Evolutionary conservation across 2,888 invertebrate genomes (phyloP).

Genomic region (Tillus elongatus): DNA sequence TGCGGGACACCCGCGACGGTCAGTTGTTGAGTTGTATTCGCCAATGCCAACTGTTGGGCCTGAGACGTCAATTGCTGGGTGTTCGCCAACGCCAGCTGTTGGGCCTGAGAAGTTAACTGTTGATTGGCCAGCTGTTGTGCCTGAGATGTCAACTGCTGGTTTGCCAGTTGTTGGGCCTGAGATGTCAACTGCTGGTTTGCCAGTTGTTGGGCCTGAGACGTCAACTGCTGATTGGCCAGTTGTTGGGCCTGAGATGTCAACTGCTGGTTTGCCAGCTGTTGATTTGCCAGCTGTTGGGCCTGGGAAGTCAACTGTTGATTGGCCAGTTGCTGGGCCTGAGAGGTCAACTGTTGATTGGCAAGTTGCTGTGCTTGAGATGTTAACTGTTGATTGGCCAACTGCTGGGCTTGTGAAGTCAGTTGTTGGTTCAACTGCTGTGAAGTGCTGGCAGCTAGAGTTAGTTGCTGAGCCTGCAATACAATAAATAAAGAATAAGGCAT

Average conservation of each 20-base stretch:
- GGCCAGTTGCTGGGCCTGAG: conserved; percentile 33
- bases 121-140: conserved; percentile 36
- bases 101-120: conserved; percentile 23
- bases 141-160: conserved; percentile 32
- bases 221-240: conserved; percentile 26
- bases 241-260: conserved; percentile 27
- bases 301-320: conserved; percentile 32
- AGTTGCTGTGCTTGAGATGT: conserved; percentile 34
- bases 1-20: conserved; percentile 33
- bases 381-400: conserved; percentile 33
- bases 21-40: conserved; percentile 36
- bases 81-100: conserved; percentile 30
- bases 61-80: conserved; percentile 32
- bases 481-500: too few relatives aligned
- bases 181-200: conserved; percentile 28
- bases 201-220: conserved; percentile 31
- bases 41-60: conserved; percentile 25
- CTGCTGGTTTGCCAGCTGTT: conserved; percentile 29
- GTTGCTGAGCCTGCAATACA: conserved; percentile 30
- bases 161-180: conserved; percentile 28
- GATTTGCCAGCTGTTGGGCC: conserved; percentile 28
- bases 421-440: conserved; percentile 28
- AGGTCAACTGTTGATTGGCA: conserved; percentile 32
- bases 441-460: conserved; percentile 26
- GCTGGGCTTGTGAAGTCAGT: conserved; percentile 35